Evolutionary conservation across 53 echinoderm and acorn worm species (phyloP), one percentile per base, ranked within the genome.

Genomic region (Apostichopus leukothele): DNA sequence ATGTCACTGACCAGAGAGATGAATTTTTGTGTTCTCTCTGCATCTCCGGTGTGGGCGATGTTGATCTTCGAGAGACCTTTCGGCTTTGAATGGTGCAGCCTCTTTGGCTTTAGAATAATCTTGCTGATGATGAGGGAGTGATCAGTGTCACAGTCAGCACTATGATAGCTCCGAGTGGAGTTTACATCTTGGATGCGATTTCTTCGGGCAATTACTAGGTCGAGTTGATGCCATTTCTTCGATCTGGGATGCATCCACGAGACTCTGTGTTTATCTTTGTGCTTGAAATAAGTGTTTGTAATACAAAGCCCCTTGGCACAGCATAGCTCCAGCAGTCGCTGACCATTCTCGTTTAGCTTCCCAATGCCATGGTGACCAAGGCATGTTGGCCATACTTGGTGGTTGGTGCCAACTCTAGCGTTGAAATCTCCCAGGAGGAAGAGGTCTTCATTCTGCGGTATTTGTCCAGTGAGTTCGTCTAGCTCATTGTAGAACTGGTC

Each of bases 111-210:
- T 6, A 90, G 53, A 9, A 75, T 13, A 3, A 88, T 51, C 79
- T 76, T 89, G 89, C 93, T 76, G 78, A 19, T 13, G 19, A 91
- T 75, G 57, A 93, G 50, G 9, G 93, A 93, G 74, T 91, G 91
- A 80, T 91, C 88, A 11, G 93, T 93, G 67, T 90, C 89, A 53
- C 91, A 90, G 83, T 93, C 91, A 18, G 90, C 86, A 78, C 88
- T 88, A 52, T 88, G 88, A 60, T 88, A 84, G 9, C 8, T n/a
- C 19, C 68, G 86, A 18, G 78, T 73, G 7, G 67, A 6, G 53
- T 51, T 21, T 25, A 86, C 75, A 52, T 14, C 9, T 18, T 89
- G 78, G 7, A 88, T 25, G 50, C 12, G 51, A 11, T 66, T 50
- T 16, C 60, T 20, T 85, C 67, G 22, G 60, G 74, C 53, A 39